Base-by-base conservation (phyloP, 2,113 vertebrate genomes). In the Pitta sordida region DNA sequence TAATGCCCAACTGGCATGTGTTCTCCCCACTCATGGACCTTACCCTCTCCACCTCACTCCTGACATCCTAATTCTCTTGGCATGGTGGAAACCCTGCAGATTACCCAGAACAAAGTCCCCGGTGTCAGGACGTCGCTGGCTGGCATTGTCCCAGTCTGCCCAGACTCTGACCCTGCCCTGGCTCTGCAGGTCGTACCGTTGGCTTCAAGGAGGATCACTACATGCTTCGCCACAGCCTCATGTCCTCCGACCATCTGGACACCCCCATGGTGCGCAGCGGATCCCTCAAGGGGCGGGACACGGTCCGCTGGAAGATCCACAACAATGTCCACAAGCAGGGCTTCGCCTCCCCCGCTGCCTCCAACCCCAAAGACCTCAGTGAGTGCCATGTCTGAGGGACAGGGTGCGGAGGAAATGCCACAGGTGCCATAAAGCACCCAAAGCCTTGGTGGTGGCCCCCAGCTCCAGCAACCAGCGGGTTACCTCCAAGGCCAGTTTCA, bases 171-270 rank as follows among this genome's bases (percentile, higher is more conserved):
- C 23, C 44, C 55, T 8, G 2, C 46, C 32, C 59, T 77, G 80
- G 19, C 56, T 23, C 86, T 75, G 3, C 96, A 99, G 99, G 99
- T 58, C 99, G 99, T 83, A 98, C 97, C 39, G 98, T 99, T 49
- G 99, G 99, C 91, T 99, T 99, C 92, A 99, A 99, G 96, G 99
- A 99, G 91, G 98, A 99, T 17, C 98, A 99, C 80, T 99, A 99
- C 96, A 97, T 99, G 98, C 96, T 99, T 8, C 98, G 98, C 10
- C 98, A 99, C 83, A 99, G 98, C 84, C 97, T 98, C 76, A 98
- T 99, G 96, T 97, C 98, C 73, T 98, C 98, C 0, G 98, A 99
- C 91, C 98, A 99, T 93, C 97, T 99, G 96, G 99, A 99, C 96
- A 99, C 99, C 0, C 99, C 99, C 1, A 96, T 99, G 98, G 97